Evolutionary conservation across 1,140 invertebrate genomes (phyloP), one percentile per base, ranked within the genome.

Genomic region (Drosophila setifemur): DNA sequence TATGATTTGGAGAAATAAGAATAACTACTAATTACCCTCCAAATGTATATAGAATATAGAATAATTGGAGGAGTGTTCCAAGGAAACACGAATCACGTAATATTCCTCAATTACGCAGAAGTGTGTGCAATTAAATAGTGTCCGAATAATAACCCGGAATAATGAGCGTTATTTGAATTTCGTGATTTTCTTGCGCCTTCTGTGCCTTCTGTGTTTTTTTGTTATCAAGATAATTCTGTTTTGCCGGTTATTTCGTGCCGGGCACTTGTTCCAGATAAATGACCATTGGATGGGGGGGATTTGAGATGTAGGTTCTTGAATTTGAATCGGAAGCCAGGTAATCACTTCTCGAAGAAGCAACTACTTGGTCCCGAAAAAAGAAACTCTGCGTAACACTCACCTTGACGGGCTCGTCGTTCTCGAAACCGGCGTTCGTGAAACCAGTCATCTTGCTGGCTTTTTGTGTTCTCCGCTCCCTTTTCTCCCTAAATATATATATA

Each of bases 391-490:
- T 2, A 44, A 35, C 7, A 70, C 87, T 88, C 61, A 89, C 88
- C 88, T 89, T 89, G 68, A 89, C 83, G 44, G 88, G 88, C 74
- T 89, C 88, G 73, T 89, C 88, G 67, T 89, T 89, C 66, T 89
- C 88, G 49, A 89, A 89, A 58, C 83, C 88, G 28, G 60, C 67
- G 71, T 89, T 89, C 43, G 70, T 89, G 37, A 89, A 89, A 67
- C 88, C 88, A 69, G 88, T 89, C 88, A 89, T 89, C 47, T 88
- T 89, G 74, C 70, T 79, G 74, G 74, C 28, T 49, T 33, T 55
- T 52, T 54, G 33, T 72, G 47, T 29, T 31, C 40, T 39, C 26
- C 39, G 31, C 39, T 49, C 39, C 18, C 35, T 11, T 44, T 39
- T 43, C 39, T 49, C n/a, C n/a, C n/a, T n/a, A n/a, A 23, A 2